Evolutionary conservation across 2,888 invertebrate species (phyloP).

Genomic region (Drosophila borborema): DNA sequence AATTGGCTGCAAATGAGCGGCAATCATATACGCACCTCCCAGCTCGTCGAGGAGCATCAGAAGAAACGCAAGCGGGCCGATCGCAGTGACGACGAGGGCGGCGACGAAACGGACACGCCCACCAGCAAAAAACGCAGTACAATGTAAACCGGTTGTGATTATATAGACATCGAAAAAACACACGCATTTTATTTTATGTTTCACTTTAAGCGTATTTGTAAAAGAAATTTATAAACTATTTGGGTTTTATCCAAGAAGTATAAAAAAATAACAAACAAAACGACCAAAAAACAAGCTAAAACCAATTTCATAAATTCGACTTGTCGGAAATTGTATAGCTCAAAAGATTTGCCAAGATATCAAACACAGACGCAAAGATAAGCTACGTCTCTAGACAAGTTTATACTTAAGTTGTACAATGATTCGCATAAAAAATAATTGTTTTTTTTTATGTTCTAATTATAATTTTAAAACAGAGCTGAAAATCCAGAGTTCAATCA

Average conservation of each 20-base stretch:
- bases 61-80: slow-evolving; percentile 83
- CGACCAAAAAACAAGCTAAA: background rate
- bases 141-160: slow-evolving; percentile 35
- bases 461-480: slow-evolving; percentile 1
- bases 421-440: slow-evolving; percentile 5
- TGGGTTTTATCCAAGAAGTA: background rate
- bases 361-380: background rate
- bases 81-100: slow-evolving; percentile 72
- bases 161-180: slow-evolving; percentile 24
- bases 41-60: slow-evolving; percentile 83
- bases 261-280: background rate
- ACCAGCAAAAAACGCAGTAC: slow-evolving; percentile 64
- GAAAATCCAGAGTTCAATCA: too few species aligned
- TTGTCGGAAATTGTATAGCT: background rate
- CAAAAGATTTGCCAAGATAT: slow-evolving; percentile 11
- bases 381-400: background rate
- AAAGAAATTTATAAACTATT: slow-evolving; percentile 22
- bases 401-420: background rate
- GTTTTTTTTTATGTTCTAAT: background rate
- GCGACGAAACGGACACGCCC: slow-evolving; percentile 39
- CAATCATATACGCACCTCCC: slow-evolving; percentile 79
- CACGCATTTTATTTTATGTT: slow-evolving; percentile 45
- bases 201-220: slow-evolving; percentile 21
- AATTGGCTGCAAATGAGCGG: slow-evolving; percentile 84
- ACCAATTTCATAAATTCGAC: slow-evolving; percentile 4